Conservation (phyloP, 2,797 vertebrate genomes). For the Erpetoichthys calabaricus region DNA sequence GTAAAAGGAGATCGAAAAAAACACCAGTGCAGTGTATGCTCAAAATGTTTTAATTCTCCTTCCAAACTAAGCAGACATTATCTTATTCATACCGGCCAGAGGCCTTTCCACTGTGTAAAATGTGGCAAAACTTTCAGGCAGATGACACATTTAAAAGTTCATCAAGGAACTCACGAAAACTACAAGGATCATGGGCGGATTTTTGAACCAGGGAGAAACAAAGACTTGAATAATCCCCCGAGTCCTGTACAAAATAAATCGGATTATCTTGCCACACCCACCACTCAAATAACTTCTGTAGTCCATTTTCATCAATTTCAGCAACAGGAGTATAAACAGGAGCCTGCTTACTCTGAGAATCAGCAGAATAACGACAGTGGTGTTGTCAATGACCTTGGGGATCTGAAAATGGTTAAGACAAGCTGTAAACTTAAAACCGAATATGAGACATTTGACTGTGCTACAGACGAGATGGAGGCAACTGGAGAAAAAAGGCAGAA, state of each 20-base stretch:
- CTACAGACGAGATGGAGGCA: neutral
- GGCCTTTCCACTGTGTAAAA: constrained; percentile 46
- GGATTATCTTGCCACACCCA: too few species aligned
- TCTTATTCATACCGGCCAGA: constrained; percentile 52
- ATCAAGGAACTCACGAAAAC: constrained; percentile 43
- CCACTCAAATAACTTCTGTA: too few species aligned
- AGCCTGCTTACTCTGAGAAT: too few species aligned
- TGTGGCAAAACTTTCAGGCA: constrained; percentile 60
- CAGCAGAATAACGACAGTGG: too few species aligned
- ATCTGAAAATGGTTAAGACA: too few species aligned
- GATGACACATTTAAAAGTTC: constrained; percentile 52
- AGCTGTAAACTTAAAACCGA: constrained; percentile 4
- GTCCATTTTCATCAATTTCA: too few species aligned
- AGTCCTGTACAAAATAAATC: too few species aligned
- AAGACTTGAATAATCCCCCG: too few species aligned
- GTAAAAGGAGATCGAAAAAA: constrained; percentile 2
- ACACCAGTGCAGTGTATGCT: constrained; percentile 31
- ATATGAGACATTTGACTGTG: neutral
- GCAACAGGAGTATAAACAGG: too few species aligned
- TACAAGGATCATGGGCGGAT: constrained; percentile 5
- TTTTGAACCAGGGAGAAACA: neutral
- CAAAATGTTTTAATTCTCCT: constrained; percentile 49
- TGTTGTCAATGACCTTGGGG: too few species aligned
- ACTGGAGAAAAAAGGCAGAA: neutral
- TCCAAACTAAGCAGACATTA: constrained; percentile 56